phyloP scores from a whole-genome alignment of 1,140 invertebrate genomes.

The Nymphalis io region DNA sequence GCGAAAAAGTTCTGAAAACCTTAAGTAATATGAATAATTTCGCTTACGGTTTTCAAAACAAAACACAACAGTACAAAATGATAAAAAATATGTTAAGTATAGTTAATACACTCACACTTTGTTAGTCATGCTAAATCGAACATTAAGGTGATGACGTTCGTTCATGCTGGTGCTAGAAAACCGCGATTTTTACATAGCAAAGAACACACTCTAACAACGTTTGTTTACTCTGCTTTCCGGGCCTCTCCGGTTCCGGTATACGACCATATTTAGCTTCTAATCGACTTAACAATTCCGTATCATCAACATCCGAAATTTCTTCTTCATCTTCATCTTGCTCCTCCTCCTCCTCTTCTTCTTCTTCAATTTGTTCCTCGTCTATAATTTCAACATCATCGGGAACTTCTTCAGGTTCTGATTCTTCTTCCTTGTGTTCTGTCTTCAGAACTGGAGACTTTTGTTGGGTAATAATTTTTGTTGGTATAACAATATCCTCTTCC shows the following conservation, averaged over 20 bases:
- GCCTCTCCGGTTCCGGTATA: constrained; percentile 80
- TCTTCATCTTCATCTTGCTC: constrained; percentile 81
- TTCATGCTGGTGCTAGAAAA: constrained; percentile 48
- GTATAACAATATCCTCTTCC: constrained; percentile 32
- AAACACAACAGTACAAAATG: no score
- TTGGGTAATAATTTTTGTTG: constrained; percentile 18
- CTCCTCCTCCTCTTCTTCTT: constrained; percentile 76
- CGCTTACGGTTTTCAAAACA: no score
- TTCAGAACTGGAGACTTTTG: constrained; percentile 7
- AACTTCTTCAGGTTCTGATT: constrained; percentile 62
- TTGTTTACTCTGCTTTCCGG: constrained; percentile 79
- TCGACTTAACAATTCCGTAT: constrained; percentile 84
- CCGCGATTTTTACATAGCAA: constrained; percentile 40
- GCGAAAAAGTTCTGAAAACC: no score
- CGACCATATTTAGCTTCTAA: constrained; percentile 87
- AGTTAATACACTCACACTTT: constrained; percentile 58
- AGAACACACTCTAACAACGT: constrained; percentile 52
- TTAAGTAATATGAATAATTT: no score
- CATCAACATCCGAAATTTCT: constrained; percentile 83
- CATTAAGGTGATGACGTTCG: constrained; percentile 60
- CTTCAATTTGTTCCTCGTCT: constrained; percentile 76
- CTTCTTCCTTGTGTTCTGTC: constrained; percentile 49
- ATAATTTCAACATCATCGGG: constrained; percentile 79
- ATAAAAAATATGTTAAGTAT: not conserved
- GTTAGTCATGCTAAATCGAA: constrained; percentile 66